Conservation (phyloP, 2,797 vertebrate species). For the Ceryle rudis region DNA sequence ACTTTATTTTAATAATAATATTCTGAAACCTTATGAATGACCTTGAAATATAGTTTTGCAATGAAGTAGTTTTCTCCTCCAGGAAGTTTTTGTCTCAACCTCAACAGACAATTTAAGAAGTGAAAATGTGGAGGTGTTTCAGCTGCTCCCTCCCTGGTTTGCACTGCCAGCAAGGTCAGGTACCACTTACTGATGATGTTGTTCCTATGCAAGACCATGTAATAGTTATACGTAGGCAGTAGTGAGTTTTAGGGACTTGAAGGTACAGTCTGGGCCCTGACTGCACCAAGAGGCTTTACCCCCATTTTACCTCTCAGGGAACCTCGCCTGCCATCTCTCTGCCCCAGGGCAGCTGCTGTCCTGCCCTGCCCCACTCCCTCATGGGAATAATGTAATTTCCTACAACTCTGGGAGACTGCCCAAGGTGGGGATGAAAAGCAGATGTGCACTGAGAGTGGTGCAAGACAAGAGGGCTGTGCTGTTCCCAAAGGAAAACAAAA, state of each 20-base stretch:
- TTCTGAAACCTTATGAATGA: not conserved
- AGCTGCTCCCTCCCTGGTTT: not conserved
- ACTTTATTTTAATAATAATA: not conserved
- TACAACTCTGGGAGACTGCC: not conserved
- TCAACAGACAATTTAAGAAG: not conserved
- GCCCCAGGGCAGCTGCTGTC: not conserved
- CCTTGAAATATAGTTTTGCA: not conserved
- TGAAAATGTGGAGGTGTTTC: not conserved
- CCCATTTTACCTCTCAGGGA: fast-evolving
- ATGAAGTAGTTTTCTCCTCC: not conserved
- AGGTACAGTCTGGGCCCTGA: not conserved
- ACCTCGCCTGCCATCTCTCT: fast-evolving
- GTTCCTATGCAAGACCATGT: not conserved
- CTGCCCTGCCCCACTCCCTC: not conserved
- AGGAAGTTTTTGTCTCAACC: not conserved
- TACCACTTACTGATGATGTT: not conserved
- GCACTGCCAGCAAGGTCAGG: not conserved
- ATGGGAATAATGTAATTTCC: not conserved
- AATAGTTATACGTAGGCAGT: not conserved
- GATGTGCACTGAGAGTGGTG: not conserved
- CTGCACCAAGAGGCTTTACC: not conserved
- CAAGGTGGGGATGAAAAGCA: not conserved
- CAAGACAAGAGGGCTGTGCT: not conserved
- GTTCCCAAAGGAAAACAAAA: not conserved
- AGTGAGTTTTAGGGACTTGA: not conserved